Percentiles rank a stretch among this genome's conserved stretches.
Evolutionary conservation across 2,113 vertebrate species (phyloP).

Genomic region (Seriola quinqueradiata): DNA sequence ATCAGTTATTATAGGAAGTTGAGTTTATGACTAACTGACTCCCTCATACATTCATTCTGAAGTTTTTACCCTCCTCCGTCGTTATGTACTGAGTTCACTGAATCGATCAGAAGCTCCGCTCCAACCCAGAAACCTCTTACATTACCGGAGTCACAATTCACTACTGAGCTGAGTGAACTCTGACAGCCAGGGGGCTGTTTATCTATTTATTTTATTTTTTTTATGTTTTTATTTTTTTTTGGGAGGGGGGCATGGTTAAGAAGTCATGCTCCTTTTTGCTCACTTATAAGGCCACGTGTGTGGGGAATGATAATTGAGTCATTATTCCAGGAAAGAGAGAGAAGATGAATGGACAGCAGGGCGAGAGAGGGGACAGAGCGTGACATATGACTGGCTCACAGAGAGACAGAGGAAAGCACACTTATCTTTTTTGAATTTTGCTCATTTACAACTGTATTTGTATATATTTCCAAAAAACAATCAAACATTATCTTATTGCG

Average conservation of each 20-base stretch:
- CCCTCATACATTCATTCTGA: slow-evolving; percentile 61
- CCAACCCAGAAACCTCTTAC: slow-evolving; percentile 53
- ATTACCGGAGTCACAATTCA: slow-evolving; percentile 62
- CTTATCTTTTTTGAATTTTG: slow-evolving; percentile 12
- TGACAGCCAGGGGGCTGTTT: slow-evolving; percentile 29
- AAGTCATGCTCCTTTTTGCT: slow-evolving; percentile 64
- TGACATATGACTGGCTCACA: slow-evolving; percentile 21
- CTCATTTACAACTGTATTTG: slow-evolving; percentile 7
- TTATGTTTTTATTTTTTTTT: no score
- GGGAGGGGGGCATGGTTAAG: slow-evolving; percentile 42
- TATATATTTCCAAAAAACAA: neutral
- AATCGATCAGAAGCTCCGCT: slow-evolving; percentile 56
- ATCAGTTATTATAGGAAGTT: slow-evolving; percentile 23
- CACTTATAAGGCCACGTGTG: slow-evolving; percentile 50
- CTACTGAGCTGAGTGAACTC: slow-evolving; percentile 48
- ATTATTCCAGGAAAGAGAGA: slow-evolving; percentile 68
- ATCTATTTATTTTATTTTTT: no score
- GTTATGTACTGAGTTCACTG: slow-evolving; percentile 53
- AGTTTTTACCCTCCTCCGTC: slow-evolving; percentile 56
- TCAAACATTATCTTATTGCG: neutral
- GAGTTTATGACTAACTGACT: slow-evolving; percentile 54
- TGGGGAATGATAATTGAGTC: slow-evolving; percentile 77
- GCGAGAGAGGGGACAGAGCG: slow-evolving; percentile 7
- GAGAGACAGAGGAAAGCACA: slow-evolving; percentile 33
- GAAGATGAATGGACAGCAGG: slow-evolving; percentile 59